Evolutionary conservation across 2,797 vertebrate species (phyloP), one percentile per base, ranked within the genome.

Genomic region (Cuculus canorus): DNA sequence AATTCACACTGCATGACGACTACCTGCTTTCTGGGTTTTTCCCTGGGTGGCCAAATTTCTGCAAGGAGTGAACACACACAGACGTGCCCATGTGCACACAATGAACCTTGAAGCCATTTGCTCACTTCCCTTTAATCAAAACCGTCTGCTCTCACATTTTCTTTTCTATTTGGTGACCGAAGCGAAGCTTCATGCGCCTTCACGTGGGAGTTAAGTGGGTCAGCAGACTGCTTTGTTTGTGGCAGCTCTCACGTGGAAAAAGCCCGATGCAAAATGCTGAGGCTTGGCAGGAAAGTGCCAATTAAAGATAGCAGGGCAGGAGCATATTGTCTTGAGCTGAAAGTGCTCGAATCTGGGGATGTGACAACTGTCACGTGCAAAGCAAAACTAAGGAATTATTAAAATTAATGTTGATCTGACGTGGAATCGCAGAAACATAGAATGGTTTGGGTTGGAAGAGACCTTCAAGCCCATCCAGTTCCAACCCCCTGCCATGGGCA

Each of bases 161-260:
- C 91, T 88, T 95, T 95, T 96, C 85, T 93, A 71, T 91, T 95
- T 93, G 94, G 88, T 73, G 95, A 90, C 60, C 22, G 68, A 85
- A 95, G 93, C n/a, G 4, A 72, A 69, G 83, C 86, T 94, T 83
- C 88, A 32, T 90, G 45, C 68, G 75, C 94, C 94, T 94, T 93
- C 95, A 92, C 73, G 59, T 90, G 80, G 88, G 86, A 94, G 60
- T 52, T 87, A 97, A 97, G 93, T 96, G 93, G 96, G 95, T 96
- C 94, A 96, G 93, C 54, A 18, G 70, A 81, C 87, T 95, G 91
- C 95, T 95, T 92, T 92, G 87, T 93, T 93, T 54, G 47, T 48
- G 68, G 81, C 61, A 75, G 95, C 75, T 94, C 88, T 96, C 91
- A 93, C 21, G 27, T 93, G 93, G 95, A 92, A 95, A 93, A 79